phyloP scores from a whole-genome alignment of 2,113 vertebrate species.

The Eclectus roratus region DNA sequence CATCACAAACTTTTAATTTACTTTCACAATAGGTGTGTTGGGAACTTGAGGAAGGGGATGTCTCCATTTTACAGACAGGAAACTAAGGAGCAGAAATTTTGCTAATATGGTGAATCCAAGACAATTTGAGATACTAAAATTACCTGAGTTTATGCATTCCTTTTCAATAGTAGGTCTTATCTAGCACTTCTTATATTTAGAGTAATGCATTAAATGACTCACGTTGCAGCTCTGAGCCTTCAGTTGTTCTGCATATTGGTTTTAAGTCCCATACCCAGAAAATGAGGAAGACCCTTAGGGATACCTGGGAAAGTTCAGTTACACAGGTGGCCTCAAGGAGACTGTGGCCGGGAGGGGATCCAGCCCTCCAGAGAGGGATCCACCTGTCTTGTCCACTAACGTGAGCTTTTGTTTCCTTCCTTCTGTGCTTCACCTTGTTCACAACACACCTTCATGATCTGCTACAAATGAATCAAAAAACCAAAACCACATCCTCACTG shows the following conservation, averaged over 20 bases:
- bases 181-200: not conserved
- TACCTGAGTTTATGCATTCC: not conserved
- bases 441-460: not conserved
- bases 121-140: not conserved
- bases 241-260: accelerated
- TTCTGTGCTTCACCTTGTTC: not conserved
- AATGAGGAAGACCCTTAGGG: not conserved
- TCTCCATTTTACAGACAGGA: not conserved
- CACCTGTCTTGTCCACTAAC: not conserved
- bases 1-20: not conserved
- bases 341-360: not conserved
- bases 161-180: not conserved
- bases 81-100: not conserved
- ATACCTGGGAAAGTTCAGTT: not conserved
- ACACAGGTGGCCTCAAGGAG: not conserved
- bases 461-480: not conserved
- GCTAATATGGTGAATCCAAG: not conserved
- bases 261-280: not conserved
- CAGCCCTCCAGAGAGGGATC: not conserved
- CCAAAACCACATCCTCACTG: not conserved
- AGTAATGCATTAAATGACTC: not conserved
- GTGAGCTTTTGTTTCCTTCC: not conserved
- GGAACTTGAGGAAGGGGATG: not conserved
- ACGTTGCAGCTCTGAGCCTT: not conserved
- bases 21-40: not conserved